Percentiles rank a stretch among this genome's conserved stretches.
These are phyloP conservation scores for Trichopria drosophilae DNA, from an alignment of 2,888 invertebrate genomes.

Conservation along the genomic window DNA sequence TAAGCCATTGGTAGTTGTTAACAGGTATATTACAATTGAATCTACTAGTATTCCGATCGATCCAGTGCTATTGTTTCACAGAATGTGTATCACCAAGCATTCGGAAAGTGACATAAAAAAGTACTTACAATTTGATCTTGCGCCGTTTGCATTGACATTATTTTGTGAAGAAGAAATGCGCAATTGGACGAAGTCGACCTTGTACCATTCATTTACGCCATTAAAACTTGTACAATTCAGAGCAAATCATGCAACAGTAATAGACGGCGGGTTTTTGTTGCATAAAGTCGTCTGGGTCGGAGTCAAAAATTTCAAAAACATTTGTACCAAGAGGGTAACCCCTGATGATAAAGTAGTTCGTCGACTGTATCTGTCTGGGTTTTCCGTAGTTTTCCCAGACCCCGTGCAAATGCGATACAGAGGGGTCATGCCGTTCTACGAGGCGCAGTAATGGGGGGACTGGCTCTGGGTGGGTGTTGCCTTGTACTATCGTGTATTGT, in stretches of 20 bases:
- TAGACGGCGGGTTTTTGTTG: constrained; percentile 41
- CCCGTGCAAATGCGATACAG: too few relatives aligned
- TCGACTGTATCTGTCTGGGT: too few relatives aligned
- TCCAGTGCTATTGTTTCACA: constrained; percentile 2
- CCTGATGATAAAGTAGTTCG: too few relatives aligned
- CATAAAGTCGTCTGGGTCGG: too few relatives aligned
- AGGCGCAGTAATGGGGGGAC: too few relatives aligned
- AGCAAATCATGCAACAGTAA: constrained; percentile 16
- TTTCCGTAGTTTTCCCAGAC: too few relatives aligned
- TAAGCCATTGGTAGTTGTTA: neutral
- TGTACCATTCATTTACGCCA: constrained; percentile 4
- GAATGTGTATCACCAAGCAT: neutral
- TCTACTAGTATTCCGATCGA: neutral
- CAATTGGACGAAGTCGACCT: constrained; percentile 1
- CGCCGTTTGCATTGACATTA: constrained; percentile 3
- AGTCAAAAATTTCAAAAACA: too few relatives aligned
- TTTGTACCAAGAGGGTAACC: too few relatives aligned
- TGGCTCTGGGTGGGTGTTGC: too few relatives aligned
- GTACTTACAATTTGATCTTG: neutral
- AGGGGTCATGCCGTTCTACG: too few relatives aligned
- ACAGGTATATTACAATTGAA: neutral
- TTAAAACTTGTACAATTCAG: neutral
- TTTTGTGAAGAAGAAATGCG: constrained; percentile 11
- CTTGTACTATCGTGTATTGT: too few relatives aligned
- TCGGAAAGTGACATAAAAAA: neutral